A percentile compares a stretch with the other conserved stretches of the same genome.
Conservation (phyloP, 2,113 vertebrate genomes). For the Gallinago media region DNA sequence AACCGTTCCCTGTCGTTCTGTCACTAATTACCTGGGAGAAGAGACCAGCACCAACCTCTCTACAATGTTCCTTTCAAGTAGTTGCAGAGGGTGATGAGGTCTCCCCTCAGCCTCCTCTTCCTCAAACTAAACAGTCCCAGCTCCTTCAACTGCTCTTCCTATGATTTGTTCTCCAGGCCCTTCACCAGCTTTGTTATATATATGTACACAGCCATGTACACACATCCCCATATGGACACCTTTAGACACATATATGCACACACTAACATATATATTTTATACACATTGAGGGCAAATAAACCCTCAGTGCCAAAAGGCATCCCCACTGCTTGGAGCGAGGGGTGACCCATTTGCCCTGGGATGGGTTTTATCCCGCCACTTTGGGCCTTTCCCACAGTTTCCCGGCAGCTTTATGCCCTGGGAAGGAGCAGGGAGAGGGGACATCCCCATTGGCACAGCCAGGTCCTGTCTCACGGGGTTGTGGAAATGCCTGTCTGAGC, state of each 20-base stretch:
- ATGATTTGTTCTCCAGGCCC: too few species aligned
- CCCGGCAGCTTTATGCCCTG: background rate
- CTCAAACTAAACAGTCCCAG: too few species aligned
- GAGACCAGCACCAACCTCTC: too few species aligned
- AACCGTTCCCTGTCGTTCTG: too few species aligned
- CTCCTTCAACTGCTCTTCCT: too few species aligned
- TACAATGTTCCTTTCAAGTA: too few species aligned
- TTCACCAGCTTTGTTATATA: too few species aligned
- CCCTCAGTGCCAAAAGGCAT: background rate
- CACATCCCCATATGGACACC: background rate
- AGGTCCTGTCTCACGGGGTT: too few species aligned
- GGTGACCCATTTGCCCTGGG: background rate
- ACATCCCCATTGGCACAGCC: rapidly evolving
- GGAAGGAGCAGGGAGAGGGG: background rate
- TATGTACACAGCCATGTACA: rapidly evolving
- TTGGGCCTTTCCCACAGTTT: background rate
- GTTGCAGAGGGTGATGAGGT: too few species aligned
- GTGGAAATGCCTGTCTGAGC: background rate
- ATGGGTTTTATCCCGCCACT: background rate
- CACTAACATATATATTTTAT: rapidly evolving
- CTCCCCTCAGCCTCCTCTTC: too few species aligned
- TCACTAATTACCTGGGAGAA: too few species aligned
- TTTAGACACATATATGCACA: background rate
- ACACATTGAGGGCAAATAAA: background rate
- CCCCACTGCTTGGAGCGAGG: rapidly evolving